Percentiles rank a stretch among this genome's conserved stretches.
Evolutionary conservation across 2,888 invertebrate species (phyloP).

Genomic region (Morpho achilles): DNA sequence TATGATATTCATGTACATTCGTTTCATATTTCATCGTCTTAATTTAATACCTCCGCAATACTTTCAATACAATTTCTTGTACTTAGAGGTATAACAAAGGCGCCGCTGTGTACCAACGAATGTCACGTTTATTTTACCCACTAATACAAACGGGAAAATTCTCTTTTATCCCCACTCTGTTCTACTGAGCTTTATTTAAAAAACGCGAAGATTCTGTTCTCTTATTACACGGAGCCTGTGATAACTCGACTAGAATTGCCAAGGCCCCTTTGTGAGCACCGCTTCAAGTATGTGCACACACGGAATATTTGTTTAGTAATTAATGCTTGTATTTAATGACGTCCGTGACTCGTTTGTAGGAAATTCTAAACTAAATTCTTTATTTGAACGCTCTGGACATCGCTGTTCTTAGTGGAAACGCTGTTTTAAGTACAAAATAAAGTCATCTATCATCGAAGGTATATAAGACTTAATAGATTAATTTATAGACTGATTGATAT

Average conservation of each 20-base stretch:
- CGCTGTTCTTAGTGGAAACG: constrained; percentile 10
- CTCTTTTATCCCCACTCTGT: constrained; percentile 39
- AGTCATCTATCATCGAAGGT: neutral
- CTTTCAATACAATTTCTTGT: too few relatives aligned
- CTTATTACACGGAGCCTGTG: constrained; percentile 40
- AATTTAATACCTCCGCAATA: too few relatives aligned
- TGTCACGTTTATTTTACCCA: constrained; percentile 41
- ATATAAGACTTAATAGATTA: too few relatives aligned
- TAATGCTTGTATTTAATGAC: constrained; percentile 31
- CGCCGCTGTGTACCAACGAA: constrained; percentile 27
- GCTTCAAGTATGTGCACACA: constrained; percentile 26
- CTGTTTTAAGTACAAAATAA: neutral
- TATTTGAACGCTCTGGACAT: constrained; percentile 22
- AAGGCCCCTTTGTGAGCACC: constrained; percentile 35
- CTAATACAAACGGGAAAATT: constrained; percentile 46
- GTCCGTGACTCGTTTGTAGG: constrained; percentile 27
- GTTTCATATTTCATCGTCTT: too few relatives aligned
- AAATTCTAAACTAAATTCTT: constrained; percentile 20
- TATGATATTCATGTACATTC: too few relatives aligned
- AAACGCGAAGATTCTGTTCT: constrained; percentile 36
- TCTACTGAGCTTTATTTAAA: constrained; percentile 46
- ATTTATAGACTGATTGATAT: too few relatives aligned
- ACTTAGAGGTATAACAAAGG: constrained; percentile 24
- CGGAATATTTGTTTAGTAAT: constrained; percentile 30
- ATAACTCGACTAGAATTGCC: constrained; percentile 44